A percentile compares a stretch with the other conserved stretches of the same genome.
These are phyloP conservation scores for Trochalopteron elliotii DNA, from an alignment of 2,113 vertebrate species.

Conservation along the genomic window DNA sequence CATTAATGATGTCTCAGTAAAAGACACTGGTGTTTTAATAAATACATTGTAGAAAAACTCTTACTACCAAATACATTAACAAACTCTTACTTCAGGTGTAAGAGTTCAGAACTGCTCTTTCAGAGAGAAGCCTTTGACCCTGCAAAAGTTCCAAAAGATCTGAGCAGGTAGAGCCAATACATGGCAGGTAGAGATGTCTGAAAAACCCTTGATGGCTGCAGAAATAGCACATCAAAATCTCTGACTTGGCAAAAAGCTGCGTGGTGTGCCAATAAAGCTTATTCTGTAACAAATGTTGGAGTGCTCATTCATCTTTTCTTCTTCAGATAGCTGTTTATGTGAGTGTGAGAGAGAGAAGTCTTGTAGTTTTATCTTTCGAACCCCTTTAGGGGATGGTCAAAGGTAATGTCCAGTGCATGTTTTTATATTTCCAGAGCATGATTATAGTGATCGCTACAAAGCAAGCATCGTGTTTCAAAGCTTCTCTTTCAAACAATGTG, in stretches of 20 bases:
- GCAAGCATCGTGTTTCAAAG: not conserved
- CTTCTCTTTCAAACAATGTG: not conserved
- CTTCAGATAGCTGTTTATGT: not conserved
- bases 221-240: not conserved
- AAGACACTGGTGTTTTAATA: not conserved
- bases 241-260: not conserved
- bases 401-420: not conserved
- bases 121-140: not conserved
- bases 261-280: rapidly evolving
- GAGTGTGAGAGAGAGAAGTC: not conserved
- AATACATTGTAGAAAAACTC: not conserved
- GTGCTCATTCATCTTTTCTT: not conserved
- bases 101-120: not conserved
- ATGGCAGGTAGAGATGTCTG: rapidly evolving
- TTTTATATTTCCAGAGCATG: not conserved
- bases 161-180: not conserved
- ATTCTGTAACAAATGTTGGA: not conserved
- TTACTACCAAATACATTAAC: not conserved
- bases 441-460: not conserved
- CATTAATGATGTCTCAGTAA: not conserved
- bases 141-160: not conserved
- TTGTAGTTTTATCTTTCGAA: not conserved
- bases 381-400: not conserved
- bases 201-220: not conserved
- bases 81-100: not conserved